Evolutionary conservation across 2,888 invertebrate species (phyloP).

Genomic region (Cryptophagus acutangulus): DNA sequence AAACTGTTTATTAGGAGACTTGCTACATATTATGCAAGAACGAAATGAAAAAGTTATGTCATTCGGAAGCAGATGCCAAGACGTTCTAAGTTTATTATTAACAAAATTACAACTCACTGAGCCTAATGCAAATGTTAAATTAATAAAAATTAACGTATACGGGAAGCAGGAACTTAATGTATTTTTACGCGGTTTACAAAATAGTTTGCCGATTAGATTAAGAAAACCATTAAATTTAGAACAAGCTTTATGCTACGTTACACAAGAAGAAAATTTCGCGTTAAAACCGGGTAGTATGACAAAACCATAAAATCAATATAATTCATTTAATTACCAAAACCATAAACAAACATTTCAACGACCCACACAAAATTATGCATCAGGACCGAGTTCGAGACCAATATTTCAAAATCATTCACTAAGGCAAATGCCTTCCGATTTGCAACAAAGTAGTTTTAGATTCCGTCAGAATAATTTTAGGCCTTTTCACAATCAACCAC

Average conservation of each 20-base stretch:
- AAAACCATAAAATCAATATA: too few relatives aligned
- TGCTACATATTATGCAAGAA: conserved; percentile 4
- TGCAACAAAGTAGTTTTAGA: conserved; percentile 1
- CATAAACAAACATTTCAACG: too few relatives aligned
- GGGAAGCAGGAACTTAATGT: conserved; percentile 3
- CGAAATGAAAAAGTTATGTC: conserved; percentile 2
- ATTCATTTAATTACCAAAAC: too few relatives aligned
- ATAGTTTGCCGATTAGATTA: conserved; percentile 4
- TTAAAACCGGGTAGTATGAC: neutral
- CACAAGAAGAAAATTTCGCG: conserved; percentile 5
- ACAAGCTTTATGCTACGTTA: conserved; percentile 2
- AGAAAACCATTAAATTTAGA: conserved; percentile 6
- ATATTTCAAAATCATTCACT: too few relatives aligned
- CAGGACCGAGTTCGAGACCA: too few relatives aligned
- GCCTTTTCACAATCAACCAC: too few relatives aligned
- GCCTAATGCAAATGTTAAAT: neutral
- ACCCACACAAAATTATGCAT: too few relatives aligned
- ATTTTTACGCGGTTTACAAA: conserved; percentile 3
- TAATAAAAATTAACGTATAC: conserved; percentile 1
- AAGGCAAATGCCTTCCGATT: neutral
- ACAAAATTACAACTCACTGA: conserved; percentile 4
- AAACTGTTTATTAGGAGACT: conserved; percentile 5
- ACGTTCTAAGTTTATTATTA: conserved; percentile 5
- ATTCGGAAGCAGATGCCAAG: conserved; percentile 2
- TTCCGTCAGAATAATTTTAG: neutral